phyloP scores from a whole-genome alignment of 2,113 vertebrate species.

The Vidua chalybeata region DNA sequence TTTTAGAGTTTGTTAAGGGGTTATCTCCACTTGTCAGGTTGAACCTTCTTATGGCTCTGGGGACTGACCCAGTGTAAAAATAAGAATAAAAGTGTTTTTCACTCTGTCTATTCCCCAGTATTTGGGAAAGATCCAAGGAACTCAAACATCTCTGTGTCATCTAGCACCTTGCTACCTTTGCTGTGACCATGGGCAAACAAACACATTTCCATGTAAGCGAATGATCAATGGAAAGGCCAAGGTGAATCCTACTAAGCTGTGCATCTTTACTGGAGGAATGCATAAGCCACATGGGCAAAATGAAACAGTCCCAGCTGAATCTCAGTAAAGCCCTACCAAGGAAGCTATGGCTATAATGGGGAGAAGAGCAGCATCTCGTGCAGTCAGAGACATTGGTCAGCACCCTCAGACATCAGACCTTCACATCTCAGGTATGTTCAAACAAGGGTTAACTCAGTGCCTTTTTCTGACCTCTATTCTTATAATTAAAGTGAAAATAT shows the following conservation, averaged over 20 bases:
- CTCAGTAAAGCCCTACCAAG: not conserved
- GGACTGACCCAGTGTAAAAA: not conserved
- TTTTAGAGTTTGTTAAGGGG: not conserved
- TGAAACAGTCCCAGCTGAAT: not conserved
- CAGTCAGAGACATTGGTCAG: not conserved
- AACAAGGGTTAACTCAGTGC: not conserved
- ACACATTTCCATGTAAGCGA: accelerated
- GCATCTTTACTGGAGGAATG: not conserved
- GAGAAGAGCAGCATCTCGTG: not conserved
- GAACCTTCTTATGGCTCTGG: not conserved
- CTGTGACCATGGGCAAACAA: not conserved
- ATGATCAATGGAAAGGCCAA: not conserved
- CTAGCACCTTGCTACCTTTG: not conserved
- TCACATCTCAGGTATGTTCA: not conserved
- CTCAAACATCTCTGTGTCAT: not conserved
- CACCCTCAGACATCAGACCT: not conserved
- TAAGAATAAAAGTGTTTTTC: not conserved
- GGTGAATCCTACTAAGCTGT: not conserved
- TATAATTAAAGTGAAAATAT: constrained; percentile 1
- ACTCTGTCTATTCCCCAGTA: not conserved
- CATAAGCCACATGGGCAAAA: not conserved
- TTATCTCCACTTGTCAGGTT: not conserved
- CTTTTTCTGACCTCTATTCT: not conserved
- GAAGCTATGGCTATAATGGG: not conserved
- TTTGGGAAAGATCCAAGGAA: not conserved